Evolutionary conservation across 2,113 vertebrate species (phyloP).

Genomic region (Clarias gariepinus): DNA sequence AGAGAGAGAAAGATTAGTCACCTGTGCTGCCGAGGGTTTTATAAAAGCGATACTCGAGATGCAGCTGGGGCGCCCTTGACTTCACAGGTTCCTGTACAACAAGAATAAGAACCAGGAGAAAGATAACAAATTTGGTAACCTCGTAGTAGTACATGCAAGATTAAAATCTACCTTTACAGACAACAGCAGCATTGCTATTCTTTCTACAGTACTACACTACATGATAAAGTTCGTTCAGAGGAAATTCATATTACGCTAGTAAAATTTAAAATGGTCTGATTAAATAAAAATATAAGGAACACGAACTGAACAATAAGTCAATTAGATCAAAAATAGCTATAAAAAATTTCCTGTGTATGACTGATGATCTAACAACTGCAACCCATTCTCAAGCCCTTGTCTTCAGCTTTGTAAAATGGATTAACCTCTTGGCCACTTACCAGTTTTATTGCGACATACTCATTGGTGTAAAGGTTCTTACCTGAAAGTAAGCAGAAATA

Average conservation of each 20-base stretch:
- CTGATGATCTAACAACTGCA: background rate
- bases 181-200: background rate
- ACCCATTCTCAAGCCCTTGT: background rate
- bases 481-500: constrained; percentile 76
- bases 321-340: background rate
- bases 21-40: constrained; percentile 90
- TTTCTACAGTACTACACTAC: background rate
- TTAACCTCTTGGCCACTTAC: constrained; percentile 76
- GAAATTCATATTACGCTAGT: background rate
- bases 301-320: background rate
- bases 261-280: background rate
- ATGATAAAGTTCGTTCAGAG: background rate
- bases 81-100: constrained; percentile 91
- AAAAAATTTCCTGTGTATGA: background rate
- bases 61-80: constrained; percentile 94
- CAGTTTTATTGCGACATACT: constrained; percentile 99
- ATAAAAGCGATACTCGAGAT: constrained; percentile 90
- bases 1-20: background rate
- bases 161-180: background rate
- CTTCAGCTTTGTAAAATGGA: background rate
- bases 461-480: constrained; percentile 98
- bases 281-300: background rate
- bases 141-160: background rate
- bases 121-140: background rate
- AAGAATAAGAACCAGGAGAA: background rate